Evolutionary conservation across 2,888 invertebrate genomes (phyloP).

Genomic region (Coremacera marginata): DNA sequence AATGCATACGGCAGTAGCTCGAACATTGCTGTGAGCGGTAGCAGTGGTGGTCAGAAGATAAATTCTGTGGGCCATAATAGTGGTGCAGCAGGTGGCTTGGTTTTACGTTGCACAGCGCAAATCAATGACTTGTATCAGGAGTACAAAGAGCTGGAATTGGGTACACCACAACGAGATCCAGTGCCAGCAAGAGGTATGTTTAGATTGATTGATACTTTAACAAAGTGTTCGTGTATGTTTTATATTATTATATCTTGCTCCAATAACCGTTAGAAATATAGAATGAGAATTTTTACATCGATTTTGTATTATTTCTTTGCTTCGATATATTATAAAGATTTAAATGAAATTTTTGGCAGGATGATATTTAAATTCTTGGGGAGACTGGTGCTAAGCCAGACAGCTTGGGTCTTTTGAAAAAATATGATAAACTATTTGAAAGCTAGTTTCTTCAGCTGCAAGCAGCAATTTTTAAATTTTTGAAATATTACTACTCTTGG

Average conservation of each 20-base stretch:
- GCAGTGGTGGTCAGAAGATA: conserved; percentile 43
- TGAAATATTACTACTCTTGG: no score
- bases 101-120: conserved; percentile 79
- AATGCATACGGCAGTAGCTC: conserved; percentile 54
- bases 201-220: not conserved
- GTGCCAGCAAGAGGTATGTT: conserved; percentile 81
- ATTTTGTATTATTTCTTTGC: not conserved
- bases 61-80: conserved; percentile 57
- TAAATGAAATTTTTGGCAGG: no score
- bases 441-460: no score
- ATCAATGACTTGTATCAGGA: conserved; percentile 78
- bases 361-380: no score
- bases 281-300: no score
- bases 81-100: conserved; percentile 71
- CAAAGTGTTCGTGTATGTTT: no score
- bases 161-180: conserved; percentile 80
- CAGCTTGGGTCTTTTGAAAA: no score
- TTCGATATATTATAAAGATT: no score
- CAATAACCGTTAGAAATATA: not conserved
- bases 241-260: no score
- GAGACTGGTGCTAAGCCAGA: no score
- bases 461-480: no score
- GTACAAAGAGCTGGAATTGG: conserved; percentile 78
- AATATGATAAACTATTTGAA: no score
- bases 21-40: conserved; percentile 38